phyloP scores from a whole-genome alignment of 2,113 vertebrate genomes.

The Chinchilla lanigera region DNA sequence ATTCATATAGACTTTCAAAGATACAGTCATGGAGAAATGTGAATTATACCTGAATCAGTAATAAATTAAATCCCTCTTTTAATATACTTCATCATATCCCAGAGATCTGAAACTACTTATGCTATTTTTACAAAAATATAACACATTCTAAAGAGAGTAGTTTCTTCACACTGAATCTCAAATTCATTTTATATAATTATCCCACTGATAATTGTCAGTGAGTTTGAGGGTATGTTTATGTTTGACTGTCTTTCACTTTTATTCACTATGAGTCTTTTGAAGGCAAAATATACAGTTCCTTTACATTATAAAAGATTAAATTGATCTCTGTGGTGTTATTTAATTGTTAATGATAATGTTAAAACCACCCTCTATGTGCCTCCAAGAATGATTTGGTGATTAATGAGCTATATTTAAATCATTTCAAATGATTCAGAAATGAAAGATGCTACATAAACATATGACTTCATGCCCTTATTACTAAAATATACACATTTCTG shows the following conservation, averaged over 20 bases:
- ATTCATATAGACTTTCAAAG: constrained; percentile 7
- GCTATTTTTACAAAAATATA: constrained; percentile 54
- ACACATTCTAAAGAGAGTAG: constrained; percentile 67
- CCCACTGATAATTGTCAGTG: constrained; percentile 61
- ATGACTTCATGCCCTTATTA: neutral
- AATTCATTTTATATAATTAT: constrained; percentile 76
- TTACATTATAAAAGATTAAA: constrained; percentile 58
- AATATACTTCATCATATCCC: constrained; percentile 41
- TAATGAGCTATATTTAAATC: constrained; percentile 66
- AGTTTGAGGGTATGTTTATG: constrained; percentile 63
- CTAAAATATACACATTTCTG: constrained; percentile 29
- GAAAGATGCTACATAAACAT: constrained; percentile 51
- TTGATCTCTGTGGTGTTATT: constrained; percentile 65
- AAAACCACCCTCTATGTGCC: constrained; percentile 7
- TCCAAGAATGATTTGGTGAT: constrained; percentile 56
- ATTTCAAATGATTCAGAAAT: constrained; percentile 59
- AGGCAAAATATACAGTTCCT: neutral
- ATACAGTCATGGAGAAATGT: neutral
- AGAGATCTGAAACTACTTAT: constrained; percentile 38
- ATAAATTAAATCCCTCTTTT: constrained; percentile 59
- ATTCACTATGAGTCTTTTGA: constrained; percentile 57
- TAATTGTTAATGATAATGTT: constrained; percentile 67
- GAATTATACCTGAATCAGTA: neutral
- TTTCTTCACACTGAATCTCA: constrained; percentile 64
- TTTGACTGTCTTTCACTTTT: constrained; percentile 65